Percentiles rank a stretch among this genome's conserved stretches.
These are phyloP conservation scores for Eunapius fragilis DNA, from an alignment of 37 sponge, comb jelly and placozoan species.

Conservation along the genomic window DNA sequence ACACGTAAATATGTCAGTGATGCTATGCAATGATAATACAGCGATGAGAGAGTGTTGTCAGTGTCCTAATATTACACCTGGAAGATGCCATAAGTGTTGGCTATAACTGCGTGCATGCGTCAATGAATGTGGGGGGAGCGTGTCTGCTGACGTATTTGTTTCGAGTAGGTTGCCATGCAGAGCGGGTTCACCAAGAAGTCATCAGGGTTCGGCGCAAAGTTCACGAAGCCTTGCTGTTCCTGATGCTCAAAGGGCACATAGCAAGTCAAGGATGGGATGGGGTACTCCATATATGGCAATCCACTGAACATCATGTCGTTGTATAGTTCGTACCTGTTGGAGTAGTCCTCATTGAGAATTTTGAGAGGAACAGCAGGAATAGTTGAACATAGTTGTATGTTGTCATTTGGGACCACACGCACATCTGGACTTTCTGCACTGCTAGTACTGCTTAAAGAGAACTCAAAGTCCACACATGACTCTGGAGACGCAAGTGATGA, in stretches of 20 bases:
- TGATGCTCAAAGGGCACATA: neutral
- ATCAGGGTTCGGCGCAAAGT: neutral
- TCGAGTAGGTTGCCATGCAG: neutral
- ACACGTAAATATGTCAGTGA: too few species aligned
- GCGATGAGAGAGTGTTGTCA: too few species aligned
- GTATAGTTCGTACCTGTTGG: neutral
- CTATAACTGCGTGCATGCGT: neutral
- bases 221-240: neutral
- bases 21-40: too few species aligned
- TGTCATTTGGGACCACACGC: neutral
- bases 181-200: neutral
- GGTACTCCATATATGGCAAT: neutral
- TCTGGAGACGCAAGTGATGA: constrained; percentile 10
- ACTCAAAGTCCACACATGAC: neutral
- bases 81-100: neutral
- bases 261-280: neutral
- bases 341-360: neutral
- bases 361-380: neutral
- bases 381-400: neutral
- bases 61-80: neutral
- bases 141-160: neutral
- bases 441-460: neutral
- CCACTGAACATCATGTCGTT: neutral
- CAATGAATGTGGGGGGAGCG: neutral
- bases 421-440: neutral